These are phyloP conservation scores for Tragelaphus buxtoni DNA, from an alignment of 2,113 vertebrate species.

Conservation along the genomic window DNA sequence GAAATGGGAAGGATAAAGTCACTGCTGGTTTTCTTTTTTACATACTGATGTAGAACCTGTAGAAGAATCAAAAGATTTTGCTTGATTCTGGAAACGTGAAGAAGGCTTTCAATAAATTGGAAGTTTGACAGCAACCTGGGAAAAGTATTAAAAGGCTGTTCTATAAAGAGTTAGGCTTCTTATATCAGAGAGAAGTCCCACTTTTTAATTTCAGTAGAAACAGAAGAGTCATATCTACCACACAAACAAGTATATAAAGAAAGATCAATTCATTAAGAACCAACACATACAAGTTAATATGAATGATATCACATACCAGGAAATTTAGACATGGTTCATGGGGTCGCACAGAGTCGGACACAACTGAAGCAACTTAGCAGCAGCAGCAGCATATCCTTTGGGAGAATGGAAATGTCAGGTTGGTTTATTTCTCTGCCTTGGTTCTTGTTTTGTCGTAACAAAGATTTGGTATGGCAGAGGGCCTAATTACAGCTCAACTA, in stretches of 20 bases:
- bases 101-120: conserved; percentile 33
- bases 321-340: background rate
- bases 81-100: conserved; percentile 28
- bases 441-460: background rate
- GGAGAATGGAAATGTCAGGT: background rate
- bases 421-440: background rate
- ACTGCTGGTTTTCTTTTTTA: background rate
- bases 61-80: background rate
- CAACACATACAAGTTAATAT: background rate
- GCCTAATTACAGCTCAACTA: background rate
- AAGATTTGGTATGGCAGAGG: background rate
- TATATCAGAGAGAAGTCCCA: background rate
- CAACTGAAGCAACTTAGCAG: too few species aligned
- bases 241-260: background rate
- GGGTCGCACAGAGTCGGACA: too few species aligned
- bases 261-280: background rate
- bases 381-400: background rate
- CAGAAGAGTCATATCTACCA: background rate
- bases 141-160: conserved; percentile 21
- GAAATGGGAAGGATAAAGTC: background rate
- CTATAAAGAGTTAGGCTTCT: conserved; percentile 14
- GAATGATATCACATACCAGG: background rate
- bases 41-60: background rate
- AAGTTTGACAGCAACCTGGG: background rate
- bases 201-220: conserved; percentile 33